Conservation (phyloP, 2,113 vertebrate genomes). For the Rattus norvegicus region GRCr8 NC_086028.1:62591001-62591500, state of each 20-base stretch:
- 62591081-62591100: neutral
- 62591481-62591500: neutral
- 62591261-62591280: neutral
- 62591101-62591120: neutral
- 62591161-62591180: slow-evolving; percentile 1
- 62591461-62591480: neutral
- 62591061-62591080: neutral
- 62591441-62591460: slow-evolving; percentile 24
- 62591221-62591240: slow-evolving; percentile 17
- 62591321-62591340: slow-evolving; percentile 26
- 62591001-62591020: neutral
- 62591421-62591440: neutral
- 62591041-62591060: slow-evolving; percentile 30
- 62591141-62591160: slow-evolving; percentile 10
- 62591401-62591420: slow-evolving; percentile 39
- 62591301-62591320: neutral
- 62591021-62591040: neutral
- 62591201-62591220: neutral
- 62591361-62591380: neutral
- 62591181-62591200: slow-evolving; percentile 31
- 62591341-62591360: slow-evolving; percentile 8
- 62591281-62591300: slow-evolving; percentile 15
- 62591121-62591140: slow-evolving; percentile 1
- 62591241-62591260: slow-evolving; percentile 12
- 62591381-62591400: slow-evolving; percentile 9